A percentile compares a stretch with the other conserved stretches of the same genome.
These are phyloP conservation scores for Idaea biselata DNA, from an alignment of 2,888 invertebrate genomes.

Conservation along the genomic window DNA sequence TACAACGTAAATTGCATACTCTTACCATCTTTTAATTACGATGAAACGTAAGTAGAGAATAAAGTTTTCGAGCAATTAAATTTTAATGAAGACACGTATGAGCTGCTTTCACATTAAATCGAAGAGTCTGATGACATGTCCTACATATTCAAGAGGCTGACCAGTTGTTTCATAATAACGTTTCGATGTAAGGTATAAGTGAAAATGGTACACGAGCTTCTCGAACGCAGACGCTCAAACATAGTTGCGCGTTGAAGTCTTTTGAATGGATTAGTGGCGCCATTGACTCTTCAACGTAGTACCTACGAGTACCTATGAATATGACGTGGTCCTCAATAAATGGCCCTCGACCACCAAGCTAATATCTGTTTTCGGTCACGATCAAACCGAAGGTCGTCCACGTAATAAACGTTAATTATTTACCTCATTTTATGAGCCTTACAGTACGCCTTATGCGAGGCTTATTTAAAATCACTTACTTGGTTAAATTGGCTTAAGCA, in stretches of 20 bases:
- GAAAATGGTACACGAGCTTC: background rate
- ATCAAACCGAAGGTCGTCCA: constrained; percentile 51
- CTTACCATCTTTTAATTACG: background rate
- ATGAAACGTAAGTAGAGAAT: background rate
- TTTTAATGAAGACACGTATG: background rate
- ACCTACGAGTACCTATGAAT: constrained; percentile 10
- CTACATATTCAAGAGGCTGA: background rate
- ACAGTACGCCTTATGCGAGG: background rate
- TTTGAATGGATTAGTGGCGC: constrained; percentile 14
- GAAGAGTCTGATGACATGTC: background rate
- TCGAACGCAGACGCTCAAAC: background rate
- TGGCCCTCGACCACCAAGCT: constrained; percentile 24
- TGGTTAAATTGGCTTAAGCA: constrained; percentile 58
- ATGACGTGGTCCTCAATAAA: constrained; percentile 14
- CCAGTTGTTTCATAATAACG: background rate
- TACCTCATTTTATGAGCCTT: constrained; percentile 2
- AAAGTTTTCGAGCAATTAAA: background rate
- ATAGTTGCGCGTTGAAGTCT: constrained; percentile 13
- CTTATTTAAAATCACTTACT: constrained; percentile 42
- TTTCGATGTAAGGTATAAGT: constrained; percentile 3
- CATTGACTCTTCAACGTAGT: background rate
- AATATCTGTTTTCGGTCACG: constrained; percentile 49
- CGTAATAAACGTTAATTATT: constrained; percentile 47
- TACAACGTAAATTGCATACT: background rate
- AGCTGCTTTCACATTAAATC: background rate